Base-by-base conservation (phyloP, 2,113 vertebrate species). In the Callaeas wilsoni region DNA sequence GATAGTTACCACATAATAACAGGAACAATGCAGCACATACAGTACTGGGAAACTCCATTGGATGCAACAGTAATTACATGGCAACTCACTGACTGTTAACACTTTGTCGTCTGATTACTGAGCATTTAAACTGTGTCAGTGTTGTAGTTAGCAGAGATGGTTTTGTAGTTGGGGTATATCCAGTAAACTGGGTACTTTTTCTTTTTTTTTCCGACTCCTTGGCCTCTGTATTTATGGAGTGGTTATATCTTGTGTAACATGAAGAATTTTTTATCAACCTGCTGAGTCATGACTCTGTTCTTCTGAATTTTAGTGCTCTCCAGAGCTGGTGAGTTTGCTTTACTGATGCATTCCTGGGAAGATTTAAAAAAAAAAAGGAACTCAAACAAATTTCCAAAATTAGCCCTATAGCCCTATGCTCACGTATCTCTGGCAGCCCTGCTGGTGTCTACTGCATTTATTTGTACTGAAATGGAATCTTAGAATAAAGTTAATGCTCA, bases 1-100 rank as follows among this genome's bases (percentile, higher is more conserved):
- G 94, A 95, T 96, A 96, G 90, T 95, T 97, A 81, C 82, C 62
- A 73, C 65, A 85, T 95, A 94, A 84, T 93, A 94, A 95, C 59
- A 73, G 75, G 93, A 95, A 93, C 91, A 96, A 76, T 92, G 80
- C 52, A 30, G 88, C 75, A 62, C 79, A 68, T 63, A 49, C 52
- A 87, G 79, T 67, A 86, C 85, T 67, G 80, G 55, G 62, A 90
- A 93, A 86, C 64, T 96, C 80, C 89, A 87, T 52, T 96, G 94
- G 83, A 86, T 69, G 76, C 42, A 77, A 30, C 5, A 5, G 74
- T 94, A 95, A 93, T 96, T 91, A 85, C 67, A 67, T 78, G 85
- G 73, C 79, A 89, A 64, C 85, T 87, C 82, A 49, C 47, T 93
- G 79, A 56, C 84, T 94, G 74, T 97, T 97, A 97, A 97, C 94